A percentile compares a stretch with the other conserved stretches of the same genome.
Evolutionary conservation across 2,888 invertebrate species (phyloP).

Genomic region (Plagodis pulveraria): DNA sequence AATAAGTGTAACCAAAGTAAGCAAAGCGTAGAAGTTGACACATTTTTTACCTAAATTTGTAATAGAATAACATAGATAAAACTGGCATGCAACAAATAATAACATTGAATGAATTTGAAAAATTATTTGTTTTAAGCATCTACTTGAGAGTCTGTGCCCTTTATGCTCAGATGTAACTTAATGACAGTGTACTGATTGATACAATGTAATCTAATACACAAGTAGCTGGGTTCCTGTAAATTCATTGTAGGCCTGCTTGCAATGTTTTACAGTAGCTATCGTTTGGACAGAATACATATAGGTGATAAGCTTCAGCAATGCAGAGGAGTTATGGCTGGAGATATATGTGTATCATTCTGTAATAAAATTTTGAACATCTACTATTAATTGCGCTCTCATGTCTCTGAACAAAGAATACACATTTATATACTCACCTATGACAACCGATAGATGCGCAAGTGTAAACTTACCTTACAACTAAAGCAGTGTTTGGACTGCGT

Average conservation of each 20-base stretch:
- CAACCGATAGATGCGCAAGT: neutral
- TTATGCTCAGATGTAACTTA: neutral
- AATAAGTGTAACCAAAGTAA: no score
- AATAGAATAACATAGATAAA: no score
- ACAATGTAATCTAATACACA: neutral
- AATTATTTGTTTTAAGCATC: no score
- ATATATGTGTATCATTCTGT: neutral
- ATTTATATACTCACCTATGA: constrained; percentile 16
- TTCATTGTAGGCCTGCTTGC: no score
- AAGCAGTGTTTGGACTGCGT: constrained; percentile 7
- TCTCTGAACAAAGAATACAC: constrained; percentile 32
- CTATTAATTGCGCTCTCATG: constrained; percentile 13
- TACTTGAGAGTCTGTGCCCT: no score
- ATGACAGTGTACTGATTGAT: neutral
- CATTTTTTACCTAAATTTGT: no score
- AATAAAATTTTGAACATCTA: constrained; percentile 4
- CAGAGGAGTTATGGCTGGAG: neutral
- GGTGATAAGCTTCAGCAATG: neutral
- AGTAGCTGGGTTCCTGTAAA: neutral
- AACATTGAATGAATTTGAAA: no score
- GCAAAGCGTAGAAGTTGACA: no score
- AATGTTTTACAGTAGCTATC: no score
- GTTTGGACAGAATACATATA: neutral
- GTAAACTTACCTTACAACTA: neutral
- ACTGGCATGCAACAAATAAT: no score